Evolutionary conservation across 2,888 invertebrate genomes (phyloP).

Genomic region (Agrochola macilenta): DNA sequence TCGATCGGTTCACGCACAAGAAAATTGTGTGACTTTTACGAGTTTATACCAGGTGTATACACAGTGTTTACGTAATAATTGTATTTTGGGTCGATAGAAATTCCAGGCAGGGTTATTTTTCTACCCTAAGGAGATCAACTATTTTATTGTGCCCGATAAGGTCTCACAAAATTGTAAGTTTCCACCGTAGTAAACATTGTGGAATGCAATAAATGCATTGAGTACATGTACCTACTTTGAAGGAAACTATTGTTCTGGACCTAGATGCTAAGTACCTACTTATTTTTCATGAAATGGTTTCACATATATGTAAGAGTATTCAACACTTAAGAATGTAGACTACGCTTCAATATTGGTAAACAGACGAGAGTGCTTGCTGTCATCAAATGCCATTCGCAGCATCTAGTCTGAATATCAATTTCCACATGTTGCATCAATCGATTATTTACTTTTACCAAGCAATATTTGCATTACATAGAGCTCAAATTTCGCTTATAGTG

Average conservation of each 20-base stretch:
- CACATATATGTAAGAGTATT: background rate
- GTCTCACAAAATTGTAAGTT: background rate
- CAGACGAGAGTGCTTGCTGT: constrained; percentile 14
- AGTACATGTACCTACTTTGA: background rate
- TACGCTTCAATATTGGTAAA: constrained; percentile 1
- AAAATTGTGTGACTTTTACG: too few relatives aligned
- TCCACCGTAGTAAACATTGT: too few relatives aligned
- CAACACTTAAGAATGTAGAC: background rate
- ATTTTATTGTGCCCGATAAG: background rate
- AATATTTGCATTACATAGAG: constrained; percentile 18
- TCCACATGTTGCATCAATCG: constrained; percentile 19
- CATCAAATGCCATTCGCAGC: constrained; percentile 13
- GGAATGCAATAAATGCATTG: background rate
- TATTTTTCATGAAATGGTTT: background rate
- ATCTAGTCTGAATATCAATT: constrained; percentile 29
- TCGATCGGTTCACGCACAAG: too few relatives aligned
- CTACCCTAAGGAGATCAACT: background rate
- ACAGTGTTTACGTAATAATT: background rate
- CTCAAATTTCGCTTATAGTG: constrained; percentile 6
- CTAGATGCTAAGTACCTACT: too few relatives aligned
- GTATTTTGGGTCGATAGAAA: background rate
- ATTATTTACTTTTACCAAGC: constrained; percentile 14
- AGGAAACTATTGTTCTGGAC: background rate
- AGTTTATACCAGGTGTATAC: too few relatives aligned
- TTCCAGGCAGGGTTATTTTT: background rate